Base-by-base conservation (phyloP, 2,888 invertebrate species). In the Lordiphosa fenestrarum region DNA sequence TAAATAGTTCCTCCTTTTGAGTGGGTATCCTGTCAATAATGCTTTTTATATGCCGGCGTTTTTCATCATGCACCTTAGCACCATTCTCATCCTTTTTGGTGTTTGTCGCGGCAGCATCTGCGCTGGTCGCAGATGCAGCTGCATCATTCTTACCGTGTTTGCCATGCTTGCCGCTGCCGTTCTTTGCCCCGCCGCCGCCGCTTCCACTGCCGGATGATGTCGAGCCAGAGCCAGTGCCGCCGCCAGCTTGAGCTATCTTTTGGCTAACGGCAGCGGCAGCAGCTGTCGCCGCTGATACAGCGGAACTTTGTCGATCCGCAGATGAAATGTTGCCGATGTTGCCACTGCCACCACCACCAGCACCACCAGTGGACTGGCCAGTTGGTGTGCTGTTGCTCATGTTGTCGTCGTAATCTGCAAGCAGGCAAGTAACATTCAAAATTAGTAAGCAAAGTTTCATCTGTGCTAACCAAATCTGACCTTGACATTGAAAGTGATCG, bases 11-110 rank as follows among this genome's bases (percentile, higher is more conserved):
- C 66, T 95, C 96, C 91, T 99, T 99, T 88, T 96, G 97, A 6
- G 98, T 99, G 61, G 99, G 99, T 87, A 99, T 99, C 91, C 96
- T 96, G 90, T 98, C 98, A 86, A 99, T 99, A 75, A 99, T 93
- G 69, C 95, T 95, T 91, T 99, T 99, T 82, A 99, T 98, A 90
- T 97, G 95, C 85, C 96, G 96, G 56, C 98, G 92, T 90, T 99
- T 99, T 90, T 99, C 99, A 89, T 99, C 98, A 61, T 95, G 95
- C 53, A 93, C 92, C 88, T 93, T 93, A 33, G 92, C 90, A 58
- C 91, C 91, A 87, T 94, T 93, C 86, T 94, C 91, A 87, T 92
- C 91, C 87, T 87, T 88, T 80, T 88, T 89, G 71, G 74, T 78
- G 71, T 74, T 82, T 60, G 72, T 50, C 52, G 71, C 71, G 47